phyloP scores from a whole-genome alignment of 2,888 invertebrate species.

The Campoplex capitator region DNA sequence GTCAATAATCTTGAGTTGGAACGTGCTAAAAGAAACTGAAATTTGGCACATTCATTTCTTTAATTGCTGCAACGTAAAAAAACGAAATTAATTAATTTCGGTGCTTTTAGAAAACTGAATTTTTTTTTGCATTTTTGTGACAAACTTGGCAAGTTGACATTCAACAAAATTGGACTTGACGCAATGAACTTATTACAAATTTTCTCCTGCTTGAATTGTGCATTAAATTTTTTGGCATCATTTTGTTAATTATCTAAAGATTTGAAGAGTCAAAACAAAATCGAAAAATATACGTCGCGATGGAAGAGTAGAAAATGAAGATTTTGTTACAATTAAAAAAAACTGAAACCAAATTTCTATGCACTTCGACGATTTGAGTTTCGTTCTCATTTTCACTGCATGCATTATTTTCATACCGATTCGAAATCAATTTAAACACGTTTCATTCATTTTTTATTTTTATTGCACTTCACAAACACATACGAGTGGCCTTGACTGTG shows the following conservation, averaged over 20 bases:
- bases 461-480: constrained; percentile 43
- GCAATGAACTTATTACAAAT: no score
- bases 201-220: neutral
- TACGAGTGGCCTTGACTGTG: constrained; percentile 4
- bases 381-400: neutral
- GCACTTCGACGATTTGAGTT: neutral
- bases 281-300: neutral
- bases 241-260: neutral
- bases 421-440: neutral
- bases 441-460: neutral
- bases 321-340: neutral
- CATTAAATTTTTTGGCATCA: neutral
- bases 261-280: neutral
- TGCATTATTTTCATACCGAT: no score
- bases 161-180: neutral
- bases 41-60: neutral
- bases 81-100: neutral
- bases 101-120: neutral
- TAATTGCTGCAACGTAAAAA: neutral
- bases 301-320: neutral
- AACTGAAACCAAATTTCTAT: neutral
- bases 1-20: neutral
- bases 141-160: neutral
- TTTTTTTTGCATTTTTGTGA: neutral
- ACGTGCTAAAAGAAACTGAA: neutral